Evolutionary conservation across 2,113 vertebrate species (phyloP).

Genomic region (Phalacrocorax aristotelis): DNA sequence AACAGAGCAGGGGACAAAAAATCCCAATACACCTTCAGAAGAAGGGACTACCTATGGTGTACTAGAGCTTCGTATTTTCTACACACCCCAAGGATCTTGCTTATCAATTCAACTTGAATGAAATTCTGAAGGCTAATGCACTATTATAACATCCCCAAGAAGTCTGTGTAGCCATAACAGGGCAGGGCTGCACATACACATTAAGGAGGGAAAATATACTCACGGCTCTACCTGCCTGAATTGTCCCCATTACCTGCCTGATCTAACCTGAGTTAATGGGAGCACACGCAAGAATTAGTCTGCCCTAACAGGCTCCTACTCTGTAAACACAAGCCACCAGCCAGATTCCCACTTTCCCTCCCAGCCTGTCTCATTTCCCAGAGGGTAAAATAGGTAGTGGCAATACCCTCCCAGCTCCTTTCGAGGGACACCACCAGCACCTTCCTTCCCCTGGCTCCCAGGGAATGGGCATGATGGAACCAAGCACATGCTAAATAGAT

Average conservation of each 20-base stretch:
- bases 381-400: neutral
- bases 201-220: neutral
- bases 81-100: neutral
- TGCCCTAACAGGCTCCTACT: neutral
- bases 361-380: neutral
- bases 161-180: rapidly evolving
- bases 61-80: neutral
- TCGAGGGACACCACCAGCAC: neutral
- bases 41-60: neutral
- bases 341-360: neutral
- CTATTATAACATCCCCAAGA: neutral
- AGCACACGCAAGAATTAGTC: neutral
- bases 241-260: neutral
- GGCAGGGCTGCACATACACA: neutral
- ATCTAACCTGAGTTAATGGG: neutral
- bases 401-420: neutral
- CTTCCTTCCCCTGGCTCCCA: neutral
- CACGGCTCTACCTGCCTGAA: neutral
- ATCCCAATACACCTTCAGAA: neutral
- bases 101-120: neutral
- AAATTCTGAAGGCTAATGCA: neutral
- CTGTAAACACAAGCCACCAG: neutral
- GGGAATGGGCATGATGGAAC: neutral
- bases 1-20: rapidly evolving
- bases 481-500: neutral